Evolutionary conservation across 2,113 vertebrate species (phyloP), one percentile per base, ranked within the genome.

Genomic region (Cyprinodon variegatus): DNA sequence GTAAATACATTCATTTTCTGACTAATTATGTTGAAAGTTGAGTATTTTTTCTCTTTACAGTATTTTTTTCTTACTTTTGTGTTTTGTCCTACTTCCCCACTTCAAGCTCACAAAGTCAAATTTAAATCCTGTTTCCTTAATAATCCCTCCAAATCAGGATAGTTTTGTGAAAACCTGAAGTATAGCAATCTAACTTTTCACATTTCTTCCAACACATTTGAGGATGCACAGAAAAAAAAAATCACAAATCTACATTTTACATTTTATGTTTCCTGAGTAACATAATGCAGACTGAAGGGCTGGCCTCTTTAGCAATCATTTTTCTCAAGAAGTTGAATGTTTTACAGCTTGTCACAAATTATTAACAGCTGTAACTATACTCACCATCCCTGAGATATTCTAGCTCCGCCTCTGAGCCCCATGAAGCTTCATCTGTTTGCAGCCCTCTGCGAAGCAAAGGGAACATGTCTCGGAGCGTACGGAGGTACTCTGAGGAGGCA

Each of bases 381-480:
- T 88, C 70, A 92, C 89, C 89, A 0, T 91, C 87, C 78, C 88
- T 68, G 61, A 90, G 89, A 61, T 76, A 43, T 39, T 89, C 83
- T 80, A 91, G 83, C 46, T 93, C 91, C 5, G 76, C 63, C 2
- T 91, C 88, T 38, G 91, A 93, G 39, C 88, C 85, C 76, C 89
- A 90, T 9, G 78, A 90, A 72, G 73, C 79, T 0, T 94, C 93
- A 0, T 68, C 65, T 0, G 38, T 41, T 0, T 81, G 85, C 69
- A 87, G 86, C 63, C 90, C 83, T 81, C 93, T 88, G 71, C 94
- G 81, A 80, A 91, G 81, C 57, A 93, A 36, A 50, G 59, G 73
- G 89, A 90, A 70, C 87, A 83, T 1, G 64, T 90, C 72, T 72
- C 90, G 74, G 0, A 94, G 88, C 60, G 91, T 93, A 40, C 65